Evolutionary conservation across 1,140 invertebrate genomes (phyloP).

Genomic region (Laodelphax striatellus): DNA sequence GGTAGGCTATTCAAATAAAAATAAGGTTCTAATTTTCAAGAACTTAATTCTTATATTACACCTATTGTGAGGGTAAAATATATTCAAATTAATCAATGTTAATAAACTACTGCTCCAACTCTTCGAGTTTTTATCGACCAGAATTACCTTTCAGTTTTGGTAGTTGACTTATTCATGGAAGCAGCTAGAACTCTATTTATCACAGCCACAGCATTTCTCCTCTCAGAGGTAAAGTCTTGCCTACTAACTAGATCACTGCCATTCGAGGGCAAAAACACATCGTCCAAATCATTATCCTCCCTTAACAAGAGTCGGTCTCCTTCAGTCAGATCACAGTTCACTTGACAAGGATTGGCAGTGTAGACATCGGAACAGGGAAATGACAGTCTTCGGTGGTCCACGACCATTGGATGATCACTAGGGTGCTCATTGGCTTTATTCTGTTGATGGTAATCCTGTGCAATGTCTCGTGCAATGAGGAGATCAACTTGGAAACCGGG

Average conservation of each 20-base stretch:
- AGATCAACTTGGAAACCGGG: conserved; percentile 39
- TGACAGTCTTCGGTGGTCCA: background rate
- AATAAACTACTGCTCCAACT: too few relatives aligned
- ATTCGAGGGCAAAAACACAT: background rate
- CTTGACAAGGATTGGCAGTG: background rate
- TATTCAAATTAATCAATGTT: too few relatives aligned
- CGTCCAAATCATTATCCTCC: background rate
- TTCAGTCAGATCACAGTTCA: background rate
- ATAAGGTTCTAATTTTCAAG: too few relatives aligned
- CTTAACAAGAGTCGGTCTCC: background rate
- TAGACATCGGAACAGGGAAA: background rate
- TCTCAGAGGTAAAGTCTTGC: background rate
- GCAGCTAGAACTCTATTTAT: conserved; percentile 18
- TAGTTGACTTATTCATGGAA: conserved; percentile 1
- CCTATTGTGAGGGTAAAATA: too few relatives aligned
- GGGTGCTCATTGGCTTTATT: background rate
- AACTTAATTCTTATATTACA: too few relatives aligned
- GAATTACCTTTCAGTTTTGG: too few relatives aligned
- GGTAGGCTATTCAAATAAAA: too few relatives aligned
- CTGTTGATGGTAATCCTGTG: background rate
- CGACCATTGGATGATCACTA: background rate
- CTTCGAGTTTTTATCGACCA: too few relatives aligned
- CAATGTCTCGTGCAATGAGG: conserved; percentile 36
- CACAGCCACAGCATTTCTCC: conserved; percentile 12
- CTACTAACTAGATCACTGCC: background rate